These are phyloP conservation scores for Trogon melanurus DNA, from an alignment of 2,113 vertebrate species.

Conservation along the genomic window DNA sequence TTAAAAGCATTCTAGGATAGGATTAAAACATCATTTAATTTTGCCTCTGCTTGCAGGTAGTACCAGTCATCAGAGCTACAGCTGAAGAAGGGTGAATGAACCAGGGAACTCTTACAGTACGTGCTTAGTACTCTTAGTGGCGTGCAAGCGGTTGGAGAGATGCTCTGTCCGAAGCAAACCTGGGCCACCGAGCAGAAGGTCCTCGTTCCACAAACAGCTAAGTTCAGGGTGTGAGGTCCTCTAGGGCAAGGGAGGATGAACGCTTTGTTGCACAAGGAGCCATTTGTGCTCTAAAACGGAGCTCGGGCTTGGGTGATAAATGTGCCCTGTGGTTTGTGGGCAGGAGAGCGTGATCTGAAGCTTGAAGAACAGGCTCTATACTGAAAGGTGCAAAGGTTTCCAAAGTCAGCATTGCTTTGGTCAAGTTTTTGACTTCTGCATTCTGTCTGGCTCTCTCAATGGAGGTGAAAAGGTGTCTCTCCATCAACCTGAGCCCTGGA, in stretches of 20 bases:
- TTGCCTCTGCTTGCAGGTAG: neutral
- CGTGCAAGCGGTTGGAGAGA: neutral
- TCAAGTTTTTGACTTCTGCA: neutral
- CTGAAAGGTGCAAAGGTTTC: neutral
- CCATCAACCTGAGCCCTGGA: neutral
- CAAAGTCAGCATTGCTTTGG: neutral
- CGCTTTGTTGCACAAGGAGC: neutral
- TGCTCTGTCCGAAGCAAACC: neutral
- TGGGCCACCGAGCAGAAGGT: fast-evolving
- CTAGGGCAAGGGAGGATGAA: neutral
- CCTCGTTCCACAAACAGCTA: neutral
- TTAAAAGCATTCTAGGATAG: neutral
- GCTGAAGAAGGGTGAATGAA: neutral
- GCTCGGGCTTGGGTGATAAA: neutral
- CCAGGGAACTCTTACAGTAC: fast-evolving
- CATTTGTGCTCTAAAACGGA: neutral
- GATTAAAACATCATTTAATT: neutral
- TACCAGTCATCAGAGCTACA: neutral
- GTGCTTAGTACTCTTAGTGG: neutral
- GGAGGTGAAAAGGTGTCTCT: neutral
- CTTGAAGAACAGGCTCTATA: fast-evolving
- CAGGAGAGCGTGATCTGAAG: neutral
- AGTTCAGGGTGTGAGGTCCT: neutral
- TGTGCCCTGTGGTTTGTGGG: fast-evolving
- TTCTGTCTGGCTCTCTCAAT: neutral